Percentiles rank a stretch among this genome's conserved stretches.
Conservation (phyloP, 2,113 vertebrate species). For the Leptobrachium ailaonicum region DNA sequence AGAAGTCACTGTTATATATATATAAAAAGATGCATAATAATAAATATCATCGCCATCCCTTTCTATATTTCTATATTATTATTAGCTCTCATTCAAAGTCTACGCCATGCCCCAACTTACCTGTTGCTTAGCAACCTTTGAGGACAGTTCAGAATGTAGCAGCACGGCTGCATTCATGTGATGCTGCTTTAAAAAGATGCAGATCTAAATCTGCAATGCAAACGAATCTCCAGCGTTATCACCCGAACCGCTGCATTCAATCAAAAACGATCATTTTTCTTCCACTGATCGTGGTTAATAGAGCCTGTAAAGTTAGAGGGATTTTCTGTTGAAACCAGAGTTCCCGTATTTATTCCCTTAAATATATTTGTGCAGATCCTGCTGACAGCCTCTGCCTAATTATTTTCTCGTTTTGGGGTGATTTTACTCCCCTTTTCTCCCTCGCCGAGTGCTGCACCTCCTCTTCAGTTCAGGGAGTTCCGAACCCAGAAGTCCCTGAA, state of each 20-base stretch:
- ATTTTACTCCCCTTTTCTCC: too few relatives aligned
- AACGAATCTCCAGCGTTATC: neutral
- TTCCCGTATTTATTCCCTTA: too few relatives aligned
- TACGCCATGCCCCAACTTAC: constrained; percentile 16
- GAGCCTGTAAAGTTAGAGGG: too few relatives aligned
- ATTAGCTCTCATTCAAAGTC: constrained; percentile 16
- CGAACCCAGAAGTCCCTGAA: too few relatives aligned
- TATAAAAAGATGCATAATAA: neutral
- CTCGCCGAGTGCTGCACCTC: too few relatives aligned
- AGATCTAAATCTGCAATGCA: constrained; percentile 15
- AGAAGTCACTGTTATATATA: accelerated
- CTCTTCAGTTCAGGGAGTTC: too few relatives aligned
- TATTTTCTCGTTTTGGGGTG: too few relatives aligned
- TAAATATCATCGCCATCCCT: constrained; percentile 1
- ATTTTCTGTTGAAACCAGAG: too few relatives aligned
- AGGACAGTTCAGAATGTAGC: constrained; percentile 8
- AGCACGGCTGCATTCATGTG: constrained; percentile 9
- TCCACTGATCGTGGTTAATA: too few relatives aligned
- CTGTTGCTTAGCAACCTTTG: constrained; percentile 35
- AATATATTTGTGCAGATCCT: too few relatives aligned
- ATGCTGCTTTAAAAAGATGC: constrained; percentile 1
- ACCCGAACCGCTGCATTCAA: neutral
- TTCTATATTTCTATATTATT: constrained; percentile 22
- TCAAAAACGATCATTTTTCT: too few relatives aligned
- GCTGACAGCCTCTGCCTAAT: too few relatives aligned